phyloP scores from a whole-genome alignment of 1,140 invertebrate species.

The Gryllus bimaculatus region DNA sequence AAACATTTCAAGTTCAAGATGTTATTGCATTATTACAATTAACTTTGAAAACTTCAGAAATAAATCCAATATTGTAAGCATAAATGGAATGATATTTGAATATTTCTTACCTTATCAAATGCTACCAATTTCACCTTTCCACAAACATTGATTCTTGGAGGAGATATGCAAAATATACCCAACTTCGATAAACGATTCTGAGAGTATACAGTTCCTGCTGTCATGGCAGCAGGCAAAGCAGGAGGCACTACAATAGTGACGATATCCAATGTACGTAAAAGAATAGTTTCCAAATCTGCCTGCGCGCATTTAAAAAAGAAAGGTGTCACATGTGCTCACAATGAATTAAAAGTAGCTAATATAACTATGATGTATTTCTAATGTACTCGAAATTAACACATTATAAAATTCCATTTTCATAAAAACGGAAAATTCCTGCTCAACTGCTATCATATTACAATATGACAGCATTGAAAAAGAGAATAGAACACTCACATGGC shows the following conservation, averaged over 20 bases:
- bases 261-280: slow-evolving; percentile 63
- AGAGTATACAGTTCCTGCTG: slow-evolving; percentile 75
- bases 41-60: too few relatives aligned
- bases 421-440: neutral
- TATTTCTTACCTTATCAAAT: slow-evolving; percentile 88
- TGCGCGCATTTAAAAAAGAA: neutral
- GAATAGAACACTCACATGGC: slow-evolving; percentile 16
- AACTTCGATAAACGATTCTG: slow-evolving; percentile 68
- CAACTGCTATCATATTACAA: too few relatives aligned
- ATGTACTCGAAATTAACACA: neutral
- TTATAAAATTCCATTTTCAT: neutral
- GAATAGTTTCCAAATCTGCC: slow-evolving; percentile 26
- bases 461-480: too few relatives aligned
- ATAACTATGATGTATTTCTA: neutral
- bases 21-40: too few relatives aligned
- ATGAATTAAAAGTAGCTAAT: neutral
- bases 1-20: too few relatives aligned
- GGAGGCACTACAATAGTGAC: slow-evolving; percentile 94
- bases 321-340: neutral
- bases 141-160: slow-evolving; percentile 78
- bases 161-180: slow-evolving; percentile 83
- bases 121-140: slow-evolving; percentile 86
- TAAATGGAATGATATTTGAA: too few relatives aligned
- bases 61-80: too few relatives aligned
- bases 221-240: slow-evolving; percentile 88